A percentile compares a stretch with the other conserved stretches of the same genome.
These are phyloP conservation scores for Alviniconcha strummeri DNA, from an alignment of 2,888 invertebrate species.

Conservation along the genomic window DNA sequence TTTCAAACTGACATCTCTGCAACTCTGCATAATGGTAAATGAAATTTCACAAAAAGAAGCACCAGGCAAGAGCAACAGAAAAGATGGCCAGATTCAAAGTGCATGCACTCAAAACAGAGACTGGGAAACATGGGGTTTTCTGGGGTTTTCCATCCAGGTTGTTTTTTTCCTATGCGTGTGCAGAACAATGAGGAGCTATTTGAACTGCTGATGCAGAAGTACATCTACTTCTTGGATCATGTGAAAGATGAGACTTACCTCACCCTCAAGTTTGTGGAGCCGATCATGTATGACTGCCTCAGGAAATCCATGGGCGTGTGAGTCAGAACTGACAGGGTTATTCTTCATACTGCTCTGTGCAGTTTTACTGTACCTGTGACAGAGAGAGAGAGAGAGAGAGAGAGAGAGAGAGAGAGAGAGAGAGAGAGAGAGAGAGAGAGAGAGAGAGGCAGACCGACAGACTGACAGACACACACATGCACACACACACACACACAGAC, in stretches of 20 bases:
- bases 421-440: not conserved
- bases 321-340: not conserved
- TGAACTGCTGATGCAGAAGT: conserved; percentile 34
- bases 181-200: conserved; percentile 39
- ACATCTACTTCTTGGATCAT: conserved; percentile 32
- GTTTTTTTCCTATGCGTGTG: no score
- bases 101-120: no score
- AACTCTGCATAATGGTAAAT: no score
- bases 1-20: no score
- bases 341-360: not conserved
- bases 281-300: conserved; percentile 33
- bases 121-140: no score
- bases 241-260: conserved; percentile 30
- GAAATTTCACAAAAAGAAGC: no score
- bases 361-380: not conserved
- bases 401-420: not conserved
- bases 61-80: no score
- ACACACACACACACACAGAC: no score
- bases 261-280: conserved; percentile 31
- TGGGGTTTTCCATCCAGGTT: no score
- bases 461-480: no score
- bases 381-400: not conserved
- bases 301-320: conserved; percentile 24
- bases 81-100: no score
- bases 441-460: no score